Evolutionary conservation across 2,113 vertebrate species (phyloP), one percentile per base, ranked within the genome.

Genomic region (Etia nguti): DNA sequence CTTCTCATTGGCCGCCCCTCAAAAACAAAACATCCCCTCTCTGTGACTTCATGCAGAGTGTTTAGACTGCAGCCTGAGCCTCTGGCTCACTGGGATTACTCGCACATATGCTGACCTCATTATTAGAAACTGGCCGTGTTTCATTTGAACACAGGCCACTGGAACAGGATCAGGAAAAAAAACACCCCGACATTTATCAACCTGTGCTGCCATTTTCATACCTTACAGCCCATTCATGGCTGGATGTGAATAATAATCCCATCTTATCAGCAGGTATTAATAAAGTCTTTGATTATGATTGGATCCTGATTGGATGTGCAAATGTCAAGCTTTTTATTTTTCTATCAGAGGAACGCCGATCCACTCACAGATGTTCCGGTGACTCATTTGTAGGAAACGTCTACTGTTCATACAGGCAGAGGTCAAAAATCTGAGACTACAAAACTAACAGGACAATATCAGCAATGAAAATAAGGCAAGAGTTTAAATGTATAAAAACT

Each of bases 331-430:
- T 70, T 43, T 70, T 70, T 43, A 16, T 70, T 38, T 22, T 68
- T 0, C 20, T 38, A 22, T 70, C 12, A 41, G 12, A 68, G 11
- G 3, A 41, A 2, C 4, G 11, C 20, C 3, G 2, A 13, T 0
- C 11, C 0, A 3, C 20, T 38, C 34, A 38, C 13, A 38, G 62
- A 22, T 2, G 36, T 11, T 22, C 4, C 2, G 1, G 43, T 13
- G 43, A 46, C 43, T 13, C 43, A 6, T 46, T 13, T 46, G 43
- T 13, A 13, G 43, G 43, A 13, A 46, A 46, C 4, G 11, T 46
- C 43, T 46, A 6, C 20, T 68, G 15, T 16, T 48, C 4, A 48
- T 48, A 48, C 13, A 18, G 6, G 16, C 48, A 18, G 48, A 18
- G 8, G 48, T 52, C 16, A 8, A 18, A 52, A 52, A 18, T 18